Conservation (phyloP, 2,888 invertebrate species). For the Pseudococcus viburni region DNA sequence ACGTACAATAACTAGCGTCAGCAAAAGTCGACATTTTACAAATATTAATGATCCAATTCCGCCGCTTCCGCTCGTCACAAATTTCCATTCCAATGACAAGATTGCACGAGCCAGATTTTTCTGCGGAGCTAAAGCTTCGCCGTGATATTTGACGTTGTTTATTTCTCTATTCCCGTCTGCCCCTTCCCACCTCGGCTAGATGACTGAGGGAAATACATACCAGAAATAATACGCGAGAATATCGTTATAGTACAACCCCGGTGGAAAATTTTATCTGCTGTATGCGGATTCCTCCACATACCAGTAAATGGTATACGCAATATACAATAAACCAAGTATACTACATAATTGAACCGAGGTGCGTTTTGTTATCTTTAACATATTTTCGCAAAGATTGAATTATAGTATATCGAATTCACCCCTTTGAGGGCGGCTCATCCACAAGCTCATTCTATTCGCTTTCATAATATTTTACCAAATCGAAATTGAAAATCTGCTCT, state of each 20-base stretch:
- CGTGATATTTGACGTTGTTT: slow-evolving; percentile 43
- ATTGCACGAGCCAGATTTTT: slow-evolving; percentile 38
- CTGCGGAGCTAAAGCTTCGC: not conserved
- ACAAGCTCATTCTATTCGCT: not conserved
- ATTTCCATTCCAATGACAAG: slow-evolving; percentile 47
- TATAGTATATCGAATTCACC: slow-evolving; percentile 40
- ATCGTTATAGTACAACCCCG: not conserved
- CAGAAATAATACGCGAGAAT: slow-evolving; percentile 14
- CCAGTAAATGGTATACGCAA: not conserved
- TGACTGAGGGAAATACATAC: not conserved
- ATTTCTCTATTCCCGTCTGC: not conserved
- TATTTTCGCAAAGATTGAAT: slow-evolving; percentile 35
- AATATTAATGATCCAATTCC: slow-evolving; percentile 63
- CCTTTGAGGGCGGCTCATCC: not conserved
- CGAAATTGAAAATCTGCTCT: slow-evolving; percentile 45
- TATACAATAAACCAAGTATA: slow-evolving; percentile 36
- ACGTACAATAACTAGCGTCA: slow-evolving; percentile 59
- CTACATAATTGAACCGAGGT: slow-evolving; percentile 32
- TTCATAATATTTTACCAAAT: slow-evolving; percentile 34
- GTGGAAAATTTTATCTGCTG: not conserved
- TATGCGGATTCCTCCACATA: slow-evolving; percentile 12
- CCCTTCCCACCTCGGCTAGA: too few species aligned
- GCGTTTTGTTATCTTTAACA: slow-evolving; percentile 38
- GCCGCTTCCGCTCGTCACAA: slow-evolving; percentile 34
- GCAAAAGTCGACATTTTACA: slow-evolving; percentile 59